phyloP scores from a whole-genome alignment of 92 coral and sea anemone genomes.

The Porites divaricata region DNA sequence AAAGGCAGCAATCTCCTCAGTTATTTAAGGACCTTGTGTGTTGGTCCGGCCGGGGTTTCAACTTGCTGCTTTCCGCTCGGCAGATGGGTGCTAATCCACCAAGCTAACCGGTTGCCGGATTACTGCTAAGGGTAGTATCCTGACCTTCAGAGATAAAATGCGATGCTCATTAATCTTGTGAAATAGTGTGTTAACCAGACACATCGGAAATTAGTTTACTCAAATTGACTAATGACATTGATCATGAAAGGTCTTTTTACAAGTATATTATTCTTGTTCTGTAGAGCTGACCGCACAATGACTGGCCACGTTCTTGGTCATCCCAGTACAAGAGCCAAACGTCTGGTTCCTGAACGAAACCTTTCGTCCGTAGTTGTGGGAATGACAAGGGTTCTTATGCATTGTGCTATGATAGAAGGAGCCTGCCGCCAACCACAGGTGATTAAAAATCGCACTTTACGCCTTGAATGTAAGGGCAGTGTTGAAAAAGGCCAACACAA shows the following conservation, averaged over 20 bases:
- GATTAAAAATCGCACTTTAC: not conserved
- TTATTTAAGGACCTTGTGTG: too few species aligned
- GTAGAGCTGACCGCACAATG: conserved; percentile 81
- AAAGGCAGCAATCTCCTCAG: too few species aligned
- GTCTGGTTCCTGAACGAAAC: conserved; percentile 69
- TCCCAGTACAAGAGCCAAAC: conserved; percentile 46
- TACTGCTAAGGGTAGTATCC: too few species aligned
- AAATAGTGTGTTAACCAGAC: too few species aligned
- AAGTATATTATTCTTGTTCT: not conserved
- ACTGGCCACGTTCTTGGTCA: conserved; percentile 79
- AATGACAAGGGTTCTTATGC: conserved; percentile 74
- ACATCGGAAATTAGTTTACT: not conserved
- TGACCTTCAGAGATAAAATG: too few species aligned
- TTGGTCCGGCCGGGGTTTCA: too few species aligned
- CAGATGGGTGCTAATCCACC: too few species aligned
- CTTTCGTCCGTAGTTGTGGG: conserved; percentile 73
- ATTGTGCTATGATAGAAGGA: conserved; percentile 82
- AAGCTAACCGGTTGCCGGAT: too few species aligned
- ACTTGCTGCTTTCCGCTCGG: too few species aligned
- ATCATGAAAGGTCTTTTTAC: not conserved
- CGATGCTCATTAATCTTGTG: too few species aligned
- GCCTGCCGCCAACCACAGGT: conserved; percentile 45
- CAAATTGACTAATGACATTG: not conserved
- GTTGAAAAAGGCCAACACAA: too few species aligned
- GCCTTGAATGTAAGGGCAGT: too few species aligned